Base-by-base conservation (phyloP, 2,113 vertebrate species). In the Paratilapia polleni region DNA sequence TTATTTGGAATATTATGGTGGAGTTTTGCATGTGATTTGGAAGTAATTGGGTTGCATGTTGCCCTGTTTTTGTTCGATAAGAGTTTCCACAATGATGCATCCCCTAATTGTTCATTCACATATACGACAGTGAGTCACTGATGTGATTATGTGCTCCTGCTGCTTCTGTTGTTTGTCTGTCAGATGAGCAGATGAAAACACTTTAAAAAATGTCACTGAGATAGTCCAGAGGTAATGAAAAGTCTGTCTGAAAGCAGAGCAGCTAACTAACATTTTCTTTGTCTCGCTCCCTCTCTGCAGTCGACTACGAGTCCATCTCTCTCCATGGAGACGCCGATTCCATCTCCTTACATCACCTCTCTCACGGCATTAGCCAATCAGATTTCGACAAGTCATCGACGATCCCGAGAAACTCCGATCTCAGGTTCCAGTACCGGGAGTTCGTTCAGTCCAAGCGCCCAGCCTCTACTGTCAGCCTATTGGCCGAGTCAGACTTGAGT, bases 351-450 rank as follows among this genome's bases (percentile, higher is more conserved):
- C 93, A 93, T 28, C 96, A 96, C 41, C 93, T 96, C 74, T 84
- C 89, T 4, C 95, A 95, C 14, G 86, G 84, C 47, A 81, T 66
- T 78, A 89, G 89, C 83, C 96, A 95, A 36, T 91, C 95, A 0
- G 96, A 96, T 83, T 96, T 96, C 3, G 96, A 97, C 94, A 96
- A 94, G 80, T 97, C 96, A 12, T 96, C 95, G 4, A 97, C 96
- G 6, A 95, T 97, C 78, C 96, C 96, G 0, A 93, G 96, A 62
- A 96, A 97, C 93, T 97, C 96, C 0, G 96, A 97, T 84, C 94
- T 97, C 47, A 88, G 94, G 57, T 85, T 94, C 68, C 96, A 97
- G 89, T 97, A 94, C 91, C 88, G 95, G 59, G 95, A 95, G 86
- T 95, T 97, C 19, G 94, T 95, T 31, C 96, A 96, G 82, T 95